These are phyloP conservation scores for Arenaria interpres DNA, from an alignment of 2,113 vertebrate genomes.

Conservation along the genomic window DNA sequence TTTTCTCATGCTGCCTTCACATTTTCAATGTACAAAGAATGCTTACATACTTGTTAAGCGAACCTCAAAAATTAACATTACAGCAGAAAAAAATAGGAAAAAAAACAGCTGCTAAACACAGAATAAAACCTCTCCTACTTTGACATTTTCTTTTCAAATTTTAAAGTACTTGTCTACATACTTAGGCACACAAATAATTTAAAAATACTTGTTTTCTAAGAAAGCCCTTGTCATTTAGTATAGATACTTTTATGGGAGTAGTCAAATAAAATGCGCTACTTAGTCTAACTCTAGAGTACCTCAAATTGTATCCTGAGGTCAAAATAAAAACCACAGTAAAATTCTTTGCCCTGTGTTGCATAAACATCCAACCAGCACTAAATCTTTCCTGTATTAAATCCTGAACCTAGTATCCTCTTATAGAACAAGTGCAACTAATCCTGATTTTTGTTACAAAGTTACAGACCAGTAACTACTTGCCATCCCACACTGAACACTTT, in stretches of 20 bases:
- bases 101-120: neutral
- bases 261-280: neutral
- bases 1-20: neutral
- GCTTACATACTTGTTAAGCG: neutral
- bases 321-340: neutral
- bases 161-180: neutral
- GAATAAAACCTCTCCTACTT: neutral
- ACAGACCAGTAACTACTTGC: neutral
- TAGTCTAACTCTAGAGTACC: neutral
- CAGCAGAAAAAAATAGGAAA: neutral
- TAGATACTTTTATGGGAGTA: no score
- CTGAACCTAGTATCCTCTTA: neutral
- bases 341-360: neutral
- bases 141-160: neutral
- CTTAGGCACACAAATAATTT: neutral
- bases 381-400: neutral
- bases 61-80: neutral
- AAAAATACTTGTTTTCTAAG: neutral
- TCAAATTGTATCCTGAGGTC: neutral
- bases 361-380: neutral
- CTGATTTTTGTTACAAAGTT: neutral
- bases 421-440: neutral
- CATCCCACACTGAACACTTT: accelerated
- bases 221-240: neutral
- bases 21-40: neutral